Conservation (phyloP, 1,140 invertebrate genomes). For the Sitobion miscanthi region DNA sequence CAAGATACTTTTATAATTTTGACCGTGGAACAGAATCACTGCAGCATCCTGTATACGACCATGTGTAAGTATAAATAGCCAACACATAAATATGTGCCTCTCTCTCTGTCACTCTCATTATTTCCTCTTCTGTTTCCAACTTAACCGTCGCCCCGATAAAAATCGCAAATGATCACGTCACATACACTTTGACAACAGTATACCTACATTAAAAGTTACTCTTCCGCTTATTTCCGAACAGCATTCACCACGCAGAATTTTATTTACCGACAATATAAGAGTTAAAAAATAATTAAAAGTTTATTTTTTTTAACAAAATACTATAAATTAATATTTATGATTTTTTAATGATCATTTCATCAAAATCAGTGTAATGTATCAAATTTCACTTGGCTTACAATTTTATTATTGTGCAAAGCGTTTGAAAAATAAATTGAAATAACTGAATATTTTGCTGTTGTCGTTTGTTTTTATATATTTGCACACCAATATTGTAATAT, state of each 20-base stretch:
- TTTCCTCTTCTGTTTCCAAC: background rate
- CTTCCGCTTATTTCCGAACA: background rate
- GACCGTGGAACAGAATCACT: background rate
- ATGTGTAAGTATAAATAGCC: background rate
- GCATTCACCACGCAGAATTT: background rate
- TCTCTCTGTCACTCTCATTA: background rate
- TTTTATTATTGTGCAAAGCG: background rate
- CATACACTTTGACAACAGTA: background rate
- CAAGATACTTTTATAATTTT: background rate
- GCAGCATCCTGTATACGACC: background rate
- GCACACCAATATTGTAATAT: background rate
- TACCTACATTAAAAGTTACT: background rate
- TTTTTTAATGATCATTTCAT: background rate
- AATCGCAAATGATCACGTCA: background rate
- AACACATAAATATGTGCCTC: background rate
- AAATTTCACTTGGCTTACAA: background rate
- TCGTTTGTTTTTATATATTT: background rate
- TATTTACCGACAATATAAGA: background rate
- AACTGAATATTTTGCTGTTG: background rate
- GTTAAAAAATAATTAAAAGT: background rate
- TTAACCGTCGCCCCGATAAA: background rate
- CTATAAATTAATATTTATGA: background rate
- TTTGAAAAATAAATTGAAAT: background rate
- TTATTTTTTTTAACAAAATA: background rate
- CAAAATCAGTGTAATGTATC: background rate